Evolutionary conservation across 2,113 vertebrate species (phyloP), one percentile per base, ranked within the genome.

Genomic region (Lophotis ruficrista): DNA sequence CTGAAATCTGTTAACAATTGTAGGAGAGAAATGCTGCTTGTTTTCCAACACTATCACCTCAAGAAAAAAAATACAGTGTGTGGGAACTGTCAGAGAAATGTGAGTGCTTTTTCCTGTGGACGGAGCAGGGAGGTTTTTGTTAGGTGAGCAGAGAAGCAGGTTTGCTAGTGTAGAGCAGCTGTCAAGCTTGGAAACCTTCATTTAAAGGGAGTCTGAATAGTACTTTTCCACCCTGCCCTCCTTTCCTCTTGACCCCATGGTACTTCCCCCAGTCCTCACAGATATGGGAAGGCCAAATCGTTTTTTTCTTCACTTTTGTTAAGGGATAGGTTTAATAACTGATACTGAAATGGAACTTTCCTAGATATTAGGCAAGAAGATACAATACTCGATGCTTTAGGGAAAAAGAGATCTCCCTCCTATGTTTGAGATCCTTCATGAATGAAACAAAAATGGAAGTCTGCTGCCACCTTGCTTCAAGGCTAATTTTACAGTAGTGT

Each of bases 381-480:
- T 53, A 64, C 4, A 9, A 83, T 43, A 61, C 24, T 86, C 0
- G 0, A 10, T 65, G 10, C 22, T 68, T 87, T n/a, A 37, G 30
- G 61, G 17, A 16, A 71, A 62, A 60, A 30, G 4, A 56, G 69
- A 69, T 75, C 9, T 22, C 7, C 28, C 47, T 75, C 5, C 48
- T 48, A 0, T 31, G 14, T 84, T 87, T 72, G 58, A 68, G 45
- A 64, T 45, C 15, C 11, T 76, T 53, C 48, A 21, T 24, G 30
- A 93, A 22, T 17, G 37, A 62, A 91, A 43, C 66, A 85, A 81
- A 84, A 90, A 3, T 66, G 66, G 84, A 68, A 72, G 70, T 94
- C 35, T 97, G 83, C 93, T 96, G 94, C 93, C 94, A 95, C 89
- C 95, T 94, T 94, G 94, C 95, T 96, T 93, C 89, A 30, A 84